These are phyloP conservation scores for Eupithecia exiguata DNA, from an alignment of 2,888 invertebrate species.

Conservation along the genomic window DNA sequence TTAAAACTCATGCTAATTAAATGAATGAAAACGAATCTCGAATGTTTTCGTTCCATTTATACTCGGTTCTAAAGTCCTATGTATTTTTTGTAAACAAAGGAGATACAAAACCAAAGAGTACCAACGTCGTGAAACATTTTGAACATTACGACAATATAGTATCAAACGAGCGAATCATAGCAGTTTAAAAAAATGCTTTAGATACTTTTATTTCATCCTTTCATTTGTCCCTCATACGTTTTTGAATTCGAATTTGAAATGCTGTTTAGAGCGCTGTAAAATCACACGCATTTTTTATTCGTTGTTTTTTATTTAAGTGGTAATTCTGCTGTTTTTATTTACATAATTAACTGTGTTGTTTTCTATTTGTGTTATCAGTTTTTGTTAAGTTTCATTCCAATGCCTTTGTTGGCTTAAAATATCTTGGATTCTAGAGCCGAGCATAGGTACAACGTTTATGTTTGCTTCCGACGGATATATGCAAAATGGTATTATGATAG, in stretches of 20 bases:
- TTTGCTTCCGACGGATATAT: slow-evolving; percentile 61
- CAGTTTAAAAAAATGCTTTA: too few relatives aligned
- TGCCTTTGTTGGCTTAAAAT: background rate
- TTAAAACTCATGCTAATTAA: slow-evolving; percentile 79
- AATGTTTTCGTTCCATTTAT: slow-evolving; percentile 80
- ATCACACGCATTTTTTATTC: background rate
- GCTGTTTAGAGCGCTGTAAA: too few relatives aligned
- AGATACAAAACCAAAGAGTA: background rate
- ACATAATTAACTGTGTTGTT: too few relatives aligned
- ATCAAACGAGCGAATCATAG: too few relatives aligned
- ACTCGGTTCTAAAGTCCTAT: background rate
- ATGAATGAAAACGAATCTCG: slow-evolving; percentile 81
- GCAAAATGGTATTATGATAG: slow-evolving; percentile 64
- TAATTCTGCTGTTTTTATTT: too few relatives aligned
- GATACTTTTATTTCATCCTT: background rate
- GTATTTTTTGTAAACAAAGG: background rate
- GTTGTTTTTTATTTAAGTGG: too few relatives aligned
- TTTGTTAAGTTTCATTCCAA: background rate
- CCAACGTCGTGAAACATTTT: background rate
- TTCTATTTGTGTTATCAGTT: background rate
- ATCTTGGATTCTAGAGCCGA: background rate
- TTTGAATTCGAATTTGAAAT: background rate
- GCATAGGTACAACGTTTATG: slow-evolving; percentile 58
- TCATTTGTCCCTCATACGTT: background rate
- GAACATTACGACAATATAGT: too few relatives aligned